Evolutionary conservation across 2,797 vertebrate species (phyloP).

Genomic region (Coregonus ussuriensis): DNA sequence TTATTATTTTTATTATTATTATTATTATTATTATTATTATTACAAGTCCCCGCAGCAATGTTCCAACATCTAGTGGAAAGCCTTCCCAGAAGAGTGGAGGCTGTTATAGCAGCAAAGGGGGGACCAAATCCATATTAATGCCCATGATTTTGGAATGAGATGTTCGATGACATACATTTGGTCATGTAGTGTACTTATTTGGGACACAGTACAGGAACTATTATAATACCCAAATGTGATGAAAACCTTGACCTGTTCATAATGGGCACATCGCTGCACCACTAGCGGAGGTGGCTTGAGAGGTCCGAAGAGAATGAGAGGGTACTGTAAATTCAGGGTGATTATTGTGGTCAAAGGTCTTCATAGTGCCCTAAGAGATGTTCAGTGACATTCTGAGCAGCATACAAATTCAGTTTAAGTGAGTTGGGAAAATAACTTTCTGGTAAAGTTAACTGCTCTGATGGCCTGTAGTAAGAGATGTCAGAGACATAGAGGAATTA

Average conservation of each 20-base stretch:
- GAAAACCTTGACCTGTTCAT: not conserved
- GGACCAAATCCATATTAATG: no score
- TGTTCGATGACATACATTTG: no score
- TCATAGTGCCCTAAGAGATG: not conserved
- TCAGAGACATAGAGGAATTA: not conserved
- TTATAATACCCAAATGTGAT: no score
- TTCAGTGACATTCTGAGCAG: constrained; percentile 9
- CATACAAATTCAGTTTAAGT: not conserved
- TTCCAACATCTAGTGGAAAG: no score
- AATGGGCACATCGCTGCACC: not conserved
- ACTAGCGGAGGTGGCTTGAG: not conserved
- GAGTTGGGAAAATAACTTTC: not conserved
- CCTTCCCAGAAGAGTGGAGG: no score
- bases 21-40: no score
- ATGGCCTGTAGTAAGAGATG: not conserved
- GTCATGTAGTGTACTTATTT: no score
- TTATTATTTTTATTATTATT: no score
- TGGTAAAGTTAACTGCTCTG: not conserved
- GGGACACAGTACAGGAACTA: no score
- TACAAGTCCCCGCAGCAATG: no score
- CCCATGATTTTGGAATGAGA: no score
- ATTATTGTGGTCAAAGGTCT: not conserved
- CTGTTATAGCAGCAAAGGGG: no score
- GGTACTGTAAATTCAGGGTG: not conserved
- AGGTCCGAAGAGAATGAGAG: not conserved